Conservation (phyloP, 1,140 invertebrate genomes). For the Antheraea pernyi region DNA sequence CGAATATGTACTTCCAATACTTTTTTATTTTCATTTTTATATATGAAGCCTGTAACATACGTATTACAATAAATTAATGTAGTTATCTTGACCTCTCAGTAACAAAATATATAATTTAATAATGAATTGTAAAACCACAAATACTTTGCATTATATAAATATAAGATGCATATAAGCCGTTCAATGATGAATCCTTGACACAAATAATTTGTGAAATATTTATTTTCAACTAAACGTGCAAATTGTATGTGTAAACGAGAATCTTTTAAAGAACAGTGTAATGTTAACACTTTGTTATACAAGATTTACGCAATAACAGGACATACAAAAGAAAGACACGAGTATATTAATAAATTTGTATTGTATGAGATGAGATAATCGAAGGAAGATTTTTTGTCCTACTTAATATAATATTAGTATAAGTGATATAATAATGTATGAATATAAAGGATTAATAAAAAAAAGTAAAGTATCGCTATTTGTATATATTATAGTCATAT, state of each 20-base stretch:
- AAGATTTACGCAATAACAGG: not conserved
- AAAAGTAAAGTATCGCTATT: too few relatives aligned
- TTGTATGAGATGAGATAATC: not conserved
- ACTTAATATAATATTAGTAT: not conserved
- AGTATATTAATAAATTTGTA: not conserved
- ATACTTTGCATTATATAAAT: not conserved
- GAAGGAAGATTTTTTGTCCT: not conserved
- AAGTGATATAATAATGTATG: not conserved
- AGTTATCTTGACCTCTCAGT: not conserved
- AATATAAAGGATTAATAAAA: too few relatives aligned
- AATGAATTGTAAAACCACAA: not conserved
- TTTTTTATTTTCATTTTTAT: too few relatives aligned
- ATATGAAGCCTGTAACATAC: too few relatives aligned
- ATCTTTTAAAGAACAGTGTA: not conserved
- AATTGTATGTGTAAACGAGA: not conserved
- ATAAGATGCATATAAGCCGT: not conserved
- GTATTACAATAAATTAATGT: too few relatives aligned
- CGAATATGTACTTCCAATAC: too few relatives aligned
- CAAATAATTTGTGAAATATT: constrained; percentile 12
- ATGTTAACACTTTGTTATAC: not conserved
- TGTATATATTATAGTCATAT: too few relatives aligned
- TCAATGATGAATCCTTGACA: constrained; percentile 16
- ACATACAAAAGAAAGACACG: not conserved
- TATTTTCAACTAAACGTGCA: constrained; percentile 6
- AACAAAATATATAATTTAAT: not conserved